A percentile compares a stretch with the other conserved stretches of the same genome.
phyloP scores from a whole-genome alignment of 2,113 vertebrate species.

The Amblyornis subalaris region DNA sequence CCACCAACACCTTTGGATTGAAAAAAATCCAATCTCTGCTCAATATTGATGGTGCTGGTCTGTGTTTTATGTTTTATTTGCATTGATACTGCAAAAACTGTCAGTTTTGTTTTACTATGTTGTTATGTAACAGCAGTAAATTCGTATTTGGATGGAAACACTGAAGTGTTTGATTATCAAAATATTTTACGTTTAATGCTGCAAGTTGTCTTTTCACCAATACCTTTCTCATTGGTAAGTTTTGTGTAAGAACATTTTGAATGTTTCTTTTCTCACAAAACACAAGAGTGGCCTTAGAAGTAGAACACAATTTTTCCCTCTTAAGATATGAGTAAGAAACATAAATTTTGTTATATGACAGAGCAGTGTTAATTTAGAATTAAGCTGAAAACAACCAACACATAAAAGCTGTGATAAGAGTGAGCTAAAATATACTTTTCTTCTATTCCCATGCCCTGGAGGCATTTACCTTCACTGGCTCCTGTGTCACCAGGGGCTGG shows the following conservation, averaged over 20 bases:
- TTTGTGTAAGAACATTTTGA: background rate
- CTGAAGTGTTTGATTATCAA: background rate
- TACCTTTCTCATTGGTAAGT: background rate
- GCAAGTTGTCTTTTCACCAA: background rate
- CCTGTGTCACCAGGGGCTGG: slow-evolving; percentile 89
- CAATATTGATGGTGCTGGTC: background rate
- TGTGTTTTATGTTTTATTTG: background rate
- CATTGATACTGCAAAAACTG: background rate
- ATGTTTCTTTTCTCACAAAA: background rate
- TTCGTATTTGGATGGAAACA: background rate
- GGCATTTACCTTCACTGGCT: slow-evolving; percentile 85
- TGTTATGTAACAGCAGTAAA: background rate
- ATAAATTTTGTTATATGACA: background rate
- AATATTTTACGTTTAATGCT: background rate
- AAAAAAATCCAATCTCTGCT: background rate
- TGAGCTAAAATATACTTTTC: background rate
- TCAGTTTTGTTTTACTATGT: background rate
- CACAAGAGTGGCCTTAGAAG: background rate
- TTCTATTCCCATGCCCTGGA: background rate
- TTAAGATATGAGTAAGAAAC: background rate
- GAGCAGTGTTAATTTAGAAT: background rate
- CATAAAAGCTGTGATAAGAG: background rate
- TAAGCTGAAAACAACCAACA: background rate
- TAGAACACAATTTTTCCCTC: background rate
- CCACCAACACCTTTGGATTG: rapidly evolving